Evolutionary conservation across 2,888 invertebrate species (phyloP).

Genomic region (Saturnia japonica): DNA sequence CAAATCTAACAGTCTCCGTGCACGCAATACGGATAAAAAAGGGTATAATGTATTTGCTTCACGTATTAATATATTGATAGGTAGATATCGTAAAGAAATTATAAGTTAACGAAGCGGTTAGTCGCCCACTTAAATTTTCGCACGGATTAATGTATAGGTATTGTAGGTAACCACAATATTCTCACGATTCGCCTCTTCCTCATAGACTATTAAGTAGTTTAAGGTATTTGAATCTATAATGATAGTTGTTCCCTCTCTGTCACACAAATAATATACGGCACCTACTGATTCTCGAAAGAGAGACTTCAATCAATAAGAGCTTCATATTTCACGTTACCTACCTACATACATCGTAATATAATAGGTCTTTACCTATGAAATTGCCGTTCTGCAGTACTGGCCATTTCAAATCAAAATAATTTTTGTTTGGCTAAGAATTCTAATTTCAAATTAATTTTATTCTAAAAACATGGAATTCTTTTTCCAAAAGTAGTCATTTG

Average conservation of each 20-base stretch:
- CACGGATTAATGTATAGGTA: slow-evolving; percentile 40
- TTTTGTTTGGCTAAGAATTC: too few relatives aligned
- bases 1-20: too few relatives aligned
- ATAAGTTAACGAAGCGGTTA: not conserved
- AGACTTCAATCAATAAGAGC: slow-evolving; percentile 31
- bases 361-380: too few relatives aligned
- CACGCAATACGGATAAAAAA: too few relatives aligned
- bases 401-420: too few relatives aligned
- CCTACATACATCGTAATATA: too few relatives aligned
- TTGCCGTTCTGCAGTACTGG: too few relatives aligned
- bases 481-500: too few relatives aligned
- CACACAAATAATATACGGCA: slow-evolving; percentile 46
- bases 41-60: too few relatives aligned
- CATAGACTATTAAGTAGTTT: slow-evolving; percentile 63
- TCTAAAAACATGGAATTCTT: too few relatives aligned
- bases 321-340: not conserved
- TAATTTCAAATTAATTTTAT: too few relatives aligned
- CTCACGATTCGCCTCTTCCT: slow-evolving; percentile 59
- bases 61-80: too few relatives aligned
- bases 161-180: slow-evolving; percentile 47
- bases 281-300: slow-evolving; percentile 26
- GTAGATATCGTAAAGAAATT: slow-evolving; percentile 1
- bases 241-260: slow-evolving; percentile 45
- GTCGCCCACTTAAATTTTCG: slow-evolving; percentile 30
- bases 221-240: slow-evolving; percentile 68